phyloP scores from a whole-genome alignment of 1,140 invertebrate genomes.

The Caenorhabditis briggsae region DNA sequence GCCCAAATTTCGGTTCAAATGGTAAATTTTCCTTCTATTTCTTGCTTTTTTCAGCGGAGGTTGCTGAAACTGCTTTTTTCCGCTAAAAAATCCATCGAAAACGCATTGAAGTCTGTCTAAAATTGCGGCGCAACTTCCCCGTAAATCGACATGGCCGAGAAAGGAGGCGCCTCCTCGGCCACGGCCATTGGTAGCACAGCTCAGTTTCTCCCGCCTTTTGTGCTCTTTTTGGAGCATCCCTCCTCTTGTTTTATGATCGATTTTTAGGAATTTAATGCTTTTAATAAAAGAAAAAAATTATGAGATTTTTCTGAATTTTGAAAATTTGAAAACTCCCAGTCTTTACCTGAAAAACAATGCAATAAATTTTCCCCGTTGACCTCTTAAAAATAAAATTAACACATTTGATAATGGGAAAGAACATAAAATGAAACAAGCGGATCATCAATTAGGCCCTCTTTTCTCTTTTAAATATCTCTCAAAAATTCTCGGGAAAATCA shows the following conservation, averaged over 20 bases:
- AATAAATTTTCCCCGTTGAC: no score
- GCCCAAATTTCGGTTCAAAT: no score
- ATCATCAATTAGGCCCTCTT: constrained; percentile 12
- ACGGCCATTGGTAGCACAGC: no score
- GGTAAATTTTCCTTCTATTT: background rate
- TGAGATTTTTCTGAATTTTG: no score
- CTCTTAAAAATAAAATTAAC: no score
- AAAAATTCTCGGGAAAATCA: background rate
- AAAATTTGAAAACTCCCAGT: no score
- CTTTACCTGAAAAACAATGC: no score
- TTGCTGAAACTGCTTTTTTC: background rate
- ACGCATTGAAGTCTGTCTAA: no score
- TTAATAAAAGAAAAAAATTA: no score
- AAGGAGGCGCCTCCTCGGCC: no score
- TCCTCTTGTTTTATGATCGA: background rate
- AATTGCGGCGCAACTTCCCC: no score
- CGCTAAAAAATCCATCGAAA: background rate
- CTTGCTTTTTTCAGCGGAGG: background rate
- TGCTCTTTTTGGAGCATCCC: constrained; percentile 7
- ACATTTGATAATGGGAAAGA: background rate
- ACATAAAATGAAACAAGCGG: background rate
- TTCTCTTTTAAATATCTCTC: background rate
- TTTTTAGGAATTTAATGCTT: no score
- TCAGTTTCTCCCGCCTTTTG: background rate
- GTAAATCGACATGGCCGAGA: constrained; percentile 12